A percentile compares a stretch with the other conserved stretches of the same genome.
These are phyloP conservation scores for Camptogramma bilineatum DNA, from an alignment of 2,888 invertebrate genomes.

Conservation along the genomic window DNA sequence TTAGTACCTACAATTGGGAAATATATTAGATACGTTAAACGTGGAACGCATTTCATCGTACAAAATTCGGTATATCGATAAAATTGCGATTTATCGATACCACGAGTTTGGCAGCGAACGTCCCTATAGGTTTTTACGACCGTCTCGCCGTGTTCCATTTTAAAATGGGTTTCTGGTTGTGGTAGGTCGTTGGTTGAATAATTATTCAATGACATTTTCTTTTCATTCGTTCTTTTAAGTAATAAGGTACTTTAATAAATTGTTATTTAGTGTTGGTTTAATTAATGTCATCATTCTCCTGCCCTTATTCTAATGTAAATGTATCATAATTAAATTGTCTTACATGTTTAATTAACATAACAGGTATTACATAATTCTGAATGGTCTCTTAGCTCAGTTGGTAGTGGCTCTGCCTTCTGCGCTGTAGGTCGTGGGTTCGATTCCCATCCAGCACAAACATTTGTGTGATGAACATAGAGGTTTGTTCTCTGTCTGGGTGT, in stretches of 20 bases:
- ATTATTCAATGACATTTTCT: conserved; percentile 35
- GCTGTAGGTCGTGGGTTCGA: too few species aligned
- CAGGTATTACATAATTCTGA: too few species aligned
- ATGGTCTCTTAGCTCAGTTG: too few species aligned
- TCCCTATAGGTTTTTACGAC: conserved; percentile 75
- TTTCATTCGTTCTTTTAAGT: neutral
- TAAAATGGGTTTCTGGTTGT: conserved; percentile 76
- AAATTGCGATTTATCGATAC: conserved; percentile 32
- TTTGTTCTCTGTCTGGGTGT: too few species aligned
- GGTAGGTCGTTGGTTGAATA: conserved; percentile 76
- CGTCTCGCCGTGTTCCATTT: conserved; percentile 80
- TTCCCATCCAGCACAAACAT: too few species aligned
- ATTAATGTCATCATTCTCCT: neutral
- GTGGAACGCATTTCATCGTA: neutral
- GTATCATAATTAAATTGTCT: too few species aligned
- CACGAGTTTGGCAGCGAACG: conserved; percentile 43
- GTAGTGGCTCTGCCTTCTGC: too few species aligned
- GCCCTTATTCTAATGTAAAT: too few species aligned
- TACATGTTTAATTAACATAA: too few species aligned
- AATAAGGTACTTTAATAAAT: neutral
- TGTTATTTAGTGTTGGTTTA: neutral
- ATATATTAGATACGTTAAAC: conserved; percentile 4
- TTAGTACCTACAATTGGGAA: conserved; percentile 6
- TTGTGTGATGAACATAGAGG: too few species aligned
- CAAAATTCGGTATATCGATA: neutral